These are phyloP conservation scores for Syrmaticus mikado DNA, from an alignment of 2,113 vertebrate species.

Conservation along the genomic window DNA sequence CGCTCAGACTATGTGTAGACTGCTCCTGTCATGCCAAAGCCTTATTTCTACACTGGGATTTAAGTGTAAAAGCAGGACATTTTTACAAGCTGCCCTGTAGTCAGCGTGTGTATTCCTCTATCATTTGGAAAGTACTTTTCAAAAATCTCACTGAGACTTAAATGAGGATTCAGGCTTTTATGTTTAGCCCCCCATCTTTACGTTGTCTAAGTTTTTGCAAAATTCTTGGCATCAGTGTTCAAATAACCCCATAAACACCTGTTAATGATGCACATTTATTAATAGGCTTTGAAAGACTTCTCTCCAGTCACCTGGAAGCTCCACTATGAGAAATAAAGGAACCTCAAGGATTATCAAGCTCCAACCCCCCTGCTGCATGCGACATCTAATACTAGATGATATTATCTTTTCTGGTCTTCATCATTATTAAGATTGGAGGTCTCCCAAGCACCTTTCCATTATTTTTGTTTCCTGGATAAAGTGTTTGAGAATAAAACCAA, in stretches of 20 bases:
- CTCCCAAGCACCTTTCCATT: not conserved
- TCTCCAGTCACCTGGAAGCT: not conserved
- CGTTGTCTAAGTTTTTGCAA: not conserved
- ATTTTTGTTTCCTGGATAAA: not conserved
- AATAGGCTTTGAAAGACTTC: not conserved
- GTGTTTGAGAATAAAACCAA: not conserved
- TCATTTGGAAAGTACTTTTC: not conserved
- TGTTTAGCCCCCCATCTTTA: not conserved
- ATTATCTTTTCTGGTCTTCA: not conserved
- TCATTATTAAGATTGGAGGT: not conserved
- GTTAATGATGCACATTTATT: not conserved
- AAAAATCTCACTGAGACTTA: not conserved
- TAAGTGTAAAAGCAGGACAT: not conserved
- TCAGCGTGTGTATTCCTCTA: not conserved
- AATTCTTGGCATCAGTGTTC: not conserved
- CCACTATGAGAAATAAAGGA: too few species aligned
- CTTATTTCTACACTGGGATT: not conserved
- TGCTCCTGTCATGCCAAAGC: not conserved
- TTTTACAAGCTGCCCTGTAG: not conserved
- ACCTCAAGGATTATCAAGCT: too few species aligned
- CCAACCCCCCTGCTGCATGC: too few species aligned
- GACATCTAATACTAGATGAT: not conserved
- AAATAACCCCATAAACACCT: not conserved
- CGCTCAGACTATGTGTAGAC: not conserved
- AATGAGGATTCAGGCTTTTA: not conserved